Conservation (phyloP, 2,113 vertebrate species). For the Hystrix brachyura region DNA sequence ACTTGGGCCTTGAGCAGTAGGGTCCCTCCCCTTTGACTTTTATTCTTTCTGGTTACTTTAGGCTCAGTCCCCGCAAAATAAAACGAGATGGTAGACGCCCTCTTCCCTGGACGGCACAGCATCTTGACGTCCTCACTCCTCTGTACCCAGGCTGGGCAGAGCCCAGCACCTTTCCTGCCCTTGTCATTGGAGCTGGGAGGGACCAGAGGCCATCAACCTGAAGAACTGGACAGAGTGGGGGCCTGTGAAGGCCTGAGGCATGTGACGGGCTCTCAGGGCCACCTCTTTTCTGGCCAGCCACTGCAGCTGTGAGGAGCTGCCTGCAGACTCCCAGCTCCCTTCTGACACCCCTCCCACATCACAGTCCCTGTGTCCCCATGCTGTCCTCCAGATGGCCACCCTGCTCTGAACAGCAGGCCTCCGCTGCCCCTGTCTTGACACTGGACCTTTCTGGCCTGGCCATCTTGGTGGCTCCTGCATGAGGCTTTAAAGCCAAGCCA, state of each 20-base stretch:
- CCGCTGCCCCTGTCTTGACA: not conserved
- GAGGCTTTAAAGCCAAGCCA: not conserved
- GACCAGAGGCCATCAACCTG: conserved; percentile 22
- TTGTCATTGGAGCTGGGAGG: conserved; percentile 44
- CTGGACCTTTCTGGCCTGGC: not conserved
- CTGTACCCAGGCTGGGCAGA: conserved; percentile 47
- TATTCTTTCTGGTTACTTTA: conserved; percentile 82
- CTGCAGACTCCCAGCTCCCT: not conserved
- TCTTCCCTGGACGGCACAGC: not conserved
- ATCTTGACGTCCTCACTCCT: not conserved
- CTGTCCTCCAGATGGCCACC: not conserved
- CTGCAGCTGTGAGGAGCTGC: not conserved
- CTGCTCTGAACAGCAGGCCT: not conserved
- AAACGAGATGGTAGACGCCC: conserved; percentile 86
- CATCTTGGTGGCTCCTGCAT: not conserved
- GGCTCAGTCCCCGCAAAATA: conserved; percentile 87
- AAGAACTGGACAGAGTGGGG: conserved; percentile 34
- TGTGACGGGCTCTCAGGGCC: not conserved
- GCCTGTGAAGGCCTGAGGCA: not conserved
- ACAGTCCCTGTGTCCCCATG: not conserved
- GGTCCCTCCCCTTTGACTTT: conserved; percentile 54
- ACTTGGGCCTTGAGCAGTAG: accelerated
- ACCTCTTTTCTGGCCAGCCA: not conserved
- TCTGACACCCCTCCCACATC: not conserved
- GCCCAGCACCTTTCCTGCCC: not conserved